These are phyloP conservation scores for Sceloporus undulatus DNA, from an alignment of 2,113 vertebrate species.

Conservation along the genomic window DNA sequence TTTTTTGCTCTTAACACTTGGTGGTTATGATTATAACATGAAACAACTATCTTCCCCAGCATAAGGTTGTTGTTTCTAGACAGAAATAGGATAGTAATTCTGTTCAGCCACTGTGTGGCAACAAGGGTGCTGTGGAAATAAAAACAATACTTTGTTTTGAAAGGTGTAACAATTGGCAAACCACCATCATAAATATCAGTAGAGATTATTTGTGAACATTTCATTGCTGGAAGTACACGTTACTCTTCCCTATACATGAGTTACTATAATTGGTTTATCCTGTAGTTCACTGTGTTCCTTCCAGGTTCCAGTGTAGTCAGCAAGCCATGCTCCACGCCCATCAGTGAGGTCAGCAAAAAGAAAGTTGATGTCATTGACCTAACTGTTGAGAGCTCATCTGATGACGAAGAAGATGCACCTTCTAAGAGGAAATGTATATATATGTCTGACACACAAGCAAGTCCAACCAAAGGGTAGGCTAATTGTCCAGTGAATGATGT, in stretches of 20 bases:
- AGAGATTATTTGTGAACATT: neutral
- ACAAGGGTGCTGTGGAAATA: neutral
- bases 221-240: neutral
- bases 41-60: neutral
- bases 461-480: conserved; percentile 90
- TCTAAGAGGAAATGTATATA: conserved; percentile 91
- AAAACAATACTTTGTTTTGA: neutral
- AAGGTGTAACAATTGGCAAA: neutral
- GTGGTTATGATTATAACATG: neutral
- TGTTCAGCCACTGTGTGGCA: neutral
- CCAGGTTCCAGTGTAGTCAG: conserved; percentile 80
- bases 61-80: neutral
- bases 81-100: neutral
- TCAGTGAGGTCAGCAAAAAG: conserved; percentile 83
- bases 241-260: neutral
- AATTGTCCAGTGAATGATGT: conserved; percentile 64
- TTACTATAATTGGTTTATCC: too few species aligned
- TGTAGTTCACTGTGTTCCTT: neutral
- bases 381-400: conserved; percentile 93
- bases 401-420: conserved; percentile 86
- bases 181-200: too few species aligned
- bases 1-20: neutral
- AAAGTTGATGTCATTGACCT: conserved; percentile 95
- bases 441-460: conserved; percentile 88
- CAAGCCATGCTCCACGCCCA: conserved; percentile 80